Evolutionary conservation across 1,140 invertebrate genomes (phyloP).

Genomic region (Glomeris maerens): DNA sequence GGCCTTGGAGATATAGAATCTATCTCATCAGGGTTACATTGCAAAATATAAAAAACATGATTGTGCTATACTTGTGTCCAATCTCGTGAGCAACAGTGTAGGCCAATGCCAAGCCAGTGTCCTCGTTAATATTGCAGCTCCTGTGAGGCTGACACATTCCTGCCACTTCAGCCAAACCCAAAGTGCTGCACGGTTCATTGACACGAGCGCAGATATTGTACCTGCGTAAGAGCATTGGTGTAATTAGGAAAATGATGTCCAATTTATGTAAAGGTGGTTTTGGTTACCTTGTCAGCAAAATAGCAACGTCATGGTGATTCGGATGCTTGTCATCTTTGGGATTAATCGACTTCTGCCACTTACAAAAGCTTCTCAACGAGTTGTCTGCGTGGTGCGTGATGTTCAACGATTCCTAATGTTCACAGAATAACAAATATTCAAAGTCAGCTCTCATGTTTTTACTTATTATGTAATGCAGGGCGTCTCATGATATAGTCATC

Average conservation of each 20-base stretch:
- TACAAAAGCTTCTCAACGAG: slow-evolving; percentile 70
- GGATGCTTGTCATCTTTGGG: slow-evolving; percentile 60
- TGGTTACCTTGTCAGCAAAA: slow-evolving; percentile 69
- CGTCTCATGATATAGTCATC: too few species aligned
- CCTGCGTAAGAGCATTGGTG: slow-evolving; percentile 34
- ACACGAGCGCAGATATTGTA: slow-evolving; percentile 68
- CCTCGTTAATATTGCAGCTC: slow-evolving; percentile 80
- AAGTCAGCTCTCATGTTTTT: too few species aligned
- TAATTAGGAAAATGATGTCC: too few species aligned
- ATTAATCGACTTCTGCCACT: slow-evolving; percentile 67
- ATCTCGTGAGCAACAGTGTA: slow-evolving; percentile 87
- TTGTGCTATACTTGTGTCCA: slow-evolving; percentile 66
- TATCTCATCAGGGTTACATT: too few species aligned
- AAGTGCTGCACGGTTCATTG: slow-evolving; percentile 60
- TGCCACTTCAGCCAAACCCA: slow-evolving; percentile 74
- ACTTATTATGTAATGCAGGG: too few species aligned
- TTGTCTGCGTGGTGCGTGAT: slow-evolving; percentile 65
- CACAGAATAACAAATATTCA: slow-evolving; percentile 19
- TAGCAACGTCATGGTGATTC: slow-evolving; percentile 83
- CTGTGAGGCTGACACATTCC: slow-evolving; percentile 78
- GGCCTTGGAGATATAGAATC: too few species aligned
- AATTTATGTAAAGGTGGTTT: too few species aligned
- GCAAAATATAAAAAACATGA: neutral
- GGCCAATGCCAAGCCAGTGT: slow-evolving; percentile 76
- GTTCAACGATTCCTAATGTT: slow-evolving; percentile 46